A percentile compares a stretch with the other conserved stretches of the same genome.
These are phyloP conservation scores for Hemicentrotus pulcherrimus DNA, from an alignment of 35 echinoderm and acorn worm genomes.

Conservation along the genomic window DNA sequence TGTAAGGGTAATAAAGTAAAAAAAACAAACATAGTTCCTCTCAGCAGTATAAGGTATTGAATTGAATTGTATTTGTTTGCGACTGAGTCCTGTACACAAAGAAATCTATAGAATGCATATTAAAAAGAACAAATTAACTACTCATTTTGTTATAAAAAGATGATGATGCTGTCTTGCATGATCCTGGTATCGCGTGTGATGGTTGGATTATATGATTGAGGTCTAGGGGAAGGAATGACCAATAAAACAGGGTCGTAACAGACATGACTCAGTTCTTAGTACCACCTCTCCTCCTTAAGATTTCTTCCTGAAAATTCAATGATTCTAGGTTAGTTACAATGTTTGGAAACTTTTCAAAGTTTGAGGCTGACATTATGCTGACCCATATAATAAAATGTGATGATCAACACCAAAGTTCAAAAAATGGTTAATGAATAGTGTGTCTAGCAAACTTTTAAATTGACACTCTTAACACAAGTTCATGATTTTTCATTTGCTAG, in stretches of 20 bases:
- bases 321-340: not conserved
- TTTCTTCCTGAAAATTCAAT: not conserved
- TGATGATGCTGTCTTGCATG: too few relatives aligned
- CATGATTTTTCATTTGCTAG: too few relatives aligned
- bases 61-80: too few relatives aligned
- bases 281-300: not conserved
- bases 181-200: not conserved
- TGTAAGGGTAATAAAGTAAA: too few relatives aligned
- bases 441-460: not conserved
- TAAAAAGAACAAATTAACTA: too few relatives aligned
- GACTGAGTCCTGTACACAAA: too few relatives aligned
- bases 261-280: not conserved
- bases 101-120: too few relatives aligned
- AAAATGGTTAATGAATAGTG: not conserved
- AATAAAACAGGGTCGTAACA: not conserved
- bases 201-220: not conserved
- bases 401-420: not conserved
- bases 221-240: not conserved
- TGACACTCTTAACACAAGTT: too few relatives aligned
- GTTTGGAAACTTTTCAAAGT: not conserved
- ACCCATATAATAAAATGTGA: not conserved
- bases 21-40: too few relatives aligned
- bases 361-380: not conserved
- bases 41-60: too few relatives aligned
- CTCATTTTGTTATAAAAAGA: too few relatives aligned